These are phyloP conservation scores for Eumacrocentrus americanus DNA, from an alignment of 2,888 invertebrate genomes.

Conservation along the genomic window DNA sequence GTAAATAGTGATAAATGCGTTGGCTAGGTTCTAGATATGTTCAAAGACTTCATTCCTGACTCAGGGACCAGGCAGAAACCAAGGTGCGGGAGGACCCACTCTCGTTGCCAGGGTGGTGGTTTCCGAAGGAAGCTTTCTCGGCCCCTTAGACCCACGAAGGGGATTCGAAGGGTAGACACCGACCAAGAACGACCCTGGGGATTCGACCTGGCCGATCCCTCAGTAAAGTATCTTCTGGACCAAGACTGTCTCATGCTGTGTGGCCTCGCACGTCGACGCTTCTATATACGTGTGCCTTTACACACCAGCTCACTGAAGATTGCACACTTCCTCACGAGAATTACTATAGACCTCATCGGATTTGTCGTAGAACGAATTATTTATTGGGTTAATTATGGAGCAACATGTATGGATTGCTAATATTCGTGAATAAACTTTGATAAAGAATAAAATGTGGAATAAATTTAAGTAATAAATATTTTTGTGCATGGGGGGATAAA, in stretches of 20 bases:
- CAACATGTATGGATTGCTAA: conserved; percentile 6
- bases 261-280: conserved; percentile 21
- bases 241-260: conserved; percentile 41
- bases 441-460: background rate
- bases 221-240: conserved; percentile 51
- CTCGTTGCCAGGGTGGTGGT: conserved; percentile 18
- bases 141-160: conserved; percentile 37
- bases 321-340: conserved; percentile 13
- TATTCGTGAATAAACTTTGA: background rate
- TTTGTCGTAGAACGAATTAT: conserved; percentile 8
- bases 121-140: conserved; percentile 47
- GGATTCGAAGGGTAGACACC: conserved; percentile 36
- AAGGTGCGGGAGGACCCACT: conserved; percentile 1
- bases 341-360: conserved; percentile 16
- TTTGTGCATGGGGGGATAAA: background rate
- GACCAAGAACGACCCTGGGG: conserved; percentile 48
- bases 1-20: background rate
- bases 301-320: conserved; percentile 4
- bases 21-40: background rate
- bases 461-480: background rate
- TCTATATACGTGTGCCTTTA: background rate
- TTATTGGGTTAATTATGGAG: too few species aligned
- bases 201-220: conserved; percentile 48
- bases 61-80: background rate
- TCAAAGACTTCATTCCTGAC: background rate